Conservation (phyloP, 2,797 vertebrate genomes). For the Carapus acus region DNA sequence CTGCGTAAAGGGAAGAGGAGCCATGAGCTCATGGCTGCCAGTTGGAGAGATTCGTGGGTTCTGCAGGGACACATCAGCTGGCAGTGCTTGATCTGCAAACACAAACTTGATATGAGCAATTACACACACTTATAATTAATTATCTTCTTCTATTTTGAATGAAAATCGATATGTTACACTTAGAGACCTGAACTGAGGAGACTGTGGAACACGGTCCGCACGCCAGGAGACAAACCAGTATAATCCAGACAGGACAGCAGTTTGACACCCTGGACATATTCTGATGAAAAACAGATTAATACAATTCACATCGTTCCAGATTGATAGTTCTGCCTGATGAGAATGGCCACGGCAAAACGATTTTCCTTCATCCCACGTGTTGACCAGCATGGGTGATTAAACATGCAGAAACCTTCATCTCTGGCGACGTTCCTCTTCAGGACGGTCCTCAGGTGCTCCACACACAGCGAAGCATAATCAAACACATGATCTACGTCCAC, state of each 20-base stretch:
- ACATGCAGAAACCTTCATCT: conserved; percentile 73
- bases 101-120: not conserved
- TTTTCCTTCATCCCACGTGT: too few relatives aligned
- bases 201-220: conserved; percentile 49
- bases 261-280: conserved; percentile 59
- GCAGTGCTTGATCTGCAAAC: conserved; percentile 34
- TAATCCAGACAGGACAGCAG: conserved; percentile 48
- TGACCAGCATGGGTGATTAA: too few relatives aligned
- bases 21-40: conserved; percentile 37
- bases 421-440: conserved; percentile 80
- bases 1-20: conserved; percentile 28
- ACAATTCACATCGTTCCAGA: not conserved
- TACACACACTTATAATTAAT: too few relatives aligned
- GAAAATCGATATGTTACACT: not conserved
- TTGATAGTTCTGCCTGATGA: too few relatives aligned
- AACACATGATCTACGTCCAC: conserved; percentile 79
- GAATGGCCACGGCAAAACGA: too few relatives aligned
- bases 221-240: not conserved
- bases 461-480: conserved; percentile 61
- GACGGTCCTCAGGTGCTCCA: conserved; percentile 72
- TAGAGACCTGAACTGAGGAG: conserved; percentile 61
- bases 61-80: too few relatives aligned
- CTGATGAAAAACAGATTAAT: conserved; percentile 48
- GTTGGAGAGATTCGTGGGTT: too few relatives aligned
- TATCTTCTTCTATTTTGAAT: too few relatives aligned